These are phyloP conservation scores for Sericinus montela DNA, from an alignment of 2,888 invertebrate genomes.

Conservation along the genomic window DNA sequence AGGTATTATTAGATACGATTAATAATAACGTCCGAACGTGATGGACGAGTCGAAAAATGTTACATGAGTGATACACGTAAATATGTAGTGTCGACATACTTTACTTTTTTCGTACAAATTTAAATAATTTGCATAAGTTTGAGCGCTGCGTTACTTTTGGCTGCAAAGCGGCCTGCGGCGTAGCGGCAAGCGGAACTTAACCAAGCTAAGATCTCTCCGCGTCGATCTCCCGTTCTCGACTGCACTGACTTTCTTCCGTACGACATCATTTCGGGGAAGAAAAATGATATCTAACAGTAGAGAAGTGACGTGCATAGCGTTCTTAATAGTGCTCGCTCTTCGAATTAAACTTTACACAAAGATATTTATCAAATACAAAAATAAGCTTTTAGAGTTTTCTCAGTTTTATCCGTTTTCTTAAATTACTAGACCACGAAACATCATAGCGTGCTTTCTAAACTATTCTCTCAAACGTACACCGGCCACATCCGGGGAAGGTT, in stretches of 20 bases:
- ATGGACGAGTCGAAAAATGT: constrained; percentile 52
- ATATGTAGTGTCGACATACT: constrained; percentile 35
- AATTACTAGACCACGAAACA: constrained; percentile 62
- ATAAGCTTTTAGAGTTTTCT: constrained; percentile 76
- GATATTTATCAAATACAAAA: constrained; percentile 75
- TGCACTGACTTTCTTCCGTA: constrained; percentile 35
- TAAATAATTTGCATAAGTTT: constrained; percentile 31
- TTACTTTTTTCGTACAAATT: constrained; percentile 27
- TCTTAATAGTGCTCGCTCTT: constrained; percentile 27
- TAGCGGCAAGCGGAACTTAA: constrained; percentile 38
- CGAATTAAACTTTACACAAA: constrained; percentile 67
- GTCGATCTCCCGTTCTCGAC: constrained; percentile 35
- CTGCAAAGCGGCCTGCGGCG: constrained; percentile 27
- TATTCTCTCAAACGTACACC: constrained; percentile 54
- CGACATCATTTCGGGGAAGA: constrained; percentile 71
- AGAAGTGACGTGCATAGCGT: constrained; percentile 33
- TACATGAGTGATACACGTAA: constrained; percentile 32
- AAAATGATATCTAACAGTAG: constrained; percentile 67
- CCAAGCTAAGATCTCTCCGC: constrained; percentile 46
- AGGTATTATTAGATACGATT: constrained; percentile 63
- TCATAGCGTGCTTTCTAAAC: constrained; percentile 64
- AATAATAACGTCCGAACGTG: constrained; percentile 60
- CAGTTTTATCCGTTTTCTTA: constrained; percentile 73
- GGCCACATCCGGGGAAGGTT: constrained; percentile 49
- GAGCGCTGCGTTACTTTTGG: constrained; percentile 31